Conservation (phyloP, 2,113 vertebrate species). For the Sylvia atricapilla region DNA sequence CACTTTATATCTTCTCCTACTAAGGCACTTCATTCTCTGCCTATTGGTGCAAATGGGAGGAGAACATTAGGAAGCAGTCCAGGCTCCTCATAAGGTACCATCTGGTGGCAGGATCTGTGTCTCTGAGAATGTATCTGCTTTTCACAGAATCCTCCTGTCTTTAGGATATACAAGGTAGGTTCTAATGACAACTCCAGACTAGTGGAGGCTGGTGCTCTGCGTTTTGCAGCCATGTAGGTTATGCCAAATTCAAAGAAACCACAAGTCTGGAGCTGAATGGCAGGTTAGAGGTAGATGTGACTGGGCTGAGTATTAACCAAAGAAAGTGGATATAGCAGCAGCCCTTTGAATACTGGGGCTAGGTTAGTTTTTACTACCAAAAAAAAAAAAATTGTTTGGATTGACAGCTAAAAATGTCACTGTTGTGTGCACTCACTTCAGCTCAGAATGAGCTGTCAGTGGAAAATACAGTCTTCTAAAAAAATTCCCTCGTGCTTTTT, state of each 20-base stretch:
- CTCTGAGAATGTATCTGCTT: not conserved
- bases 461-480: conserved; percentile 21
- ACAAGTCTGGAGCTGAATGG: not conserved
- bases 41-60: not conserved
- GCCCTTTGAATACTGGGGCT: not conserved
- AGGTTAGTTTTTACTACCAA: not conserved
- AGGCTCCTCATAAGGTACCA: not conserved
- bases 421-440: not conserved
- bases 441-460: conserved; percentile 34
- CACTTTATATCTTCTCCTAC: not conserved
- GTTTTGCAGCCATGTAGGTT: not conserved
- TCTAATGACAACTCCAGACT: conserved; percentile 46
- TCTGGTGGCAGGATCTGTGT: not conserved
- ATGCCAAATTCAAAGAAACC: not conserved
- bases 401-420: conserved; percentile 16
- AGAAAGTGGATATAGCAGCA: conserved; percentile 5
- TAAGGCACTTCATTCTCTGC: not conserved
- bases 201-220: not conserved
- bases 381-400: not conserved
- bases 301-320: not conserved
- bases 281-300: not conserved
- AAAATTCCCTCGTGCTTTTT: conserved; percentile 20
- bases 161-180: not conserved
- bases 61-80: not conserved
- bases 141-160: conserved; percentile 4